A percentile compares a stretch with the other conserved stretches of the same genome.
Conservation (phyloP, 1,140 invertebrate genomes). For the Atta cephalotes region DNA sequence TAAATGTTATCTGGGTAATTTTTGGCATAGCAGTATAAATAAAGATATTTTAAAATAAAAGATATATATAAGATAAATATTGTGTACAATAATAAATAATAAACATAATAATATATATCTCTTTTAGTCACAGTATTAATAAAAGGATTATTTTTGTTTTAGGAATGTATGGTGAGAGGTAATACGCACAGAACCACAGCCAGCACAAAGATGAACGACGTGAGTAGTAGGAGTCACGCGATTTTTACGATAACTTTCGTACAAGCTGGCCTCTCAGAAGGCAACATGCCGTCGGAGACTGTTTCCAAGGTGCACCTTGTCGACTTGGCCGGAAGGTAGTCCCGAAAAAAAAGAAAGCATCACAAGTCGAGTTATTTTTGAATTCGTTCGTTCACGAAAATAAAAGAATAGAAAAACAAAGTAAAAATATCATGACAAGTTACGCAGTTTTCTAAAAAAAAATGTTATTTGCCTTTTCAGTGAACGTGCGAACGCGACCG, state of each 20-base stretch:
- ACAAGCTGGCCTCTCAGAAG: conserved; percentile 93
- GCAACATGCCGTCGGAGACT: conserved; percentile 94
- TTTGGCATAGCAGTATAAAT: background rate
- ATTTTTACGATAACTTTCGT: conserved; percentile 98
- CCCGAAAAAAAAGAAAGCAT: conserved; percentile 64
- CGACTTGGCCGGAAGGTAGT: conserved; percentile 93
- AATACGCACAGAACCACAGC: conserved; percentile 93
- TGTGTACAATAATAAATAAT: background rate
- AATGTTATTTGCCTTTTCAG: conserved; percentile 83
- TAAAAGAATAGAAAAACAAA: background rate
- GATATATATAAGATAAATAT: conserved; percentile 2
- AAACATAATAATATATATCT: background rate
- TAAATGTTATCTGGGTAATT: background rate
- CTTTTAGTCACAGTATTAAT: background rate
- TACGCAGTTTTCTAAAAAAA: background rate
- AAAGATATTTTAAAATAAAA: background rate
- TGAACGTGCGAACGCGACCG: conserved; percentile 94
- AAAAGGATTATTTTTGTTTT: conserved; percentile 50
- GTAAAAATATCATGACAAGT: background rate
- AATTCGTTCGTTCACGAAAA: conserved; percentile 19
- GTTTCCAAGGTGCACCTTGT: conserved; percentile 96
- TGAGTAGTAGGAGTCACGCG: conserved; percentile 96
- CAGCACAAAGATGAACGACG: conserved; percentile 95
- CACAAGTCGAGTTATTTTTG: conserved; percentile 21
- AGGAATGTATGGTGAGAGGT: conserved; percentile 92